These are phyloP conservation scores for Notoglanidium macrostoma DNA, from an alignment of 2,797 vertebrate genomes.

Conservation along the genomic window DNA sequence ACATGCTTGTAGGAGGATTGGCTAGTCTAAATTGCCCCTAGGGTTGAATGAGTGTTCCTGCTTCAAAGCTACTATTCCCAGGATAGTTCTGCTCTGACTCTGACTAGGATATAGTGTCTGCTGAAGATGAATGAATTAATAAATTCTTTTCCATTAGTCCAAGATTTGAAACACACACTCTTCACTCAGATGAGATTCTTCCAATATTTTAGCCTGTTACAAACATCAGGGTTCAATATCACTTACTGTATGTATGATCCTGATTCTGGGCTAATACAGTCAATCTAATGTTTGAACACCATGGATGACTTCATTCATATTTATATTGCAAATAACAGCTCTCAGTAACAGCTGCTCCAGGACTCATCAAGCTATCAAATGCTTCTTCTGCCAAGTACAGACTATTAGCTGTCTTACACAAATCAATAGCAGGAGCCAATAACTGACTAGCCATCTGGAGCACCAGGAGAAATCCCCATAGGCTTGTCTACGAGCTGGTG, in stretches of 20 bases:
- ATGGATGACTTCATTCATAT: constrained; percentile 48
- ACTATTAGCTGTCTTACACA: constrained; percentile 59
- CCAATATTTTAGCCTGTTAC: background rate
- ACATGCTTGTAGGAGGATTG: background rate
- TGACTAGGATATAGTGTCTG: background rate
- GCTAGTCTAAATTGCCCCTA: background rate
- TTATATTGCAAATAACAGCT: constrained; percentile 51
- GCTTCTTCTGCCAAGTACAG: constrained; percentile 45
- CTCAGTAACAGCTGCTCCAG: constrained; percentile 35
- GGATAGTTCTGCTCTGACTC: background rate
- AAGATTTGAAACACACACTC: background rate
- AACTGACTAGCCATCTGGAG: constrained; percentile 49
- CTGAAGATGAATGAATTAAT: background rate
- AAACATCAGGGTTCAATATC: background rate
- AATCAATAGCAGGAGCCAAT: constrained; percentile 63
- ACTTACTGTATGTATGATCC: background rate
- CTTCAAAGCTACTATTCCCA: background rate
- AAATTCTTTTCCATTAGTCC: background rate
- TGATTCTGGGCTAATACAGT: constrained; percentile 22
- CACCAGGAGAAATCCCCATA: constrained; percentile 32
- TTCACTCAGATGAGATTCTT: background rate
- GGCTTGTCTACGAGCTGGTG: constrained; percentile 36
- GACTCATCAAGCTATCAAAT: constrained; percentile 53
- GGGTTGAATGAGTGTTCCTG: background rate
- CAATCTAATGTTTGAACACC: constrained; percentile 11